Conservation (phyloP, 2,888 invertebrate genomes). For the Drosophila lacicola region DNA sequence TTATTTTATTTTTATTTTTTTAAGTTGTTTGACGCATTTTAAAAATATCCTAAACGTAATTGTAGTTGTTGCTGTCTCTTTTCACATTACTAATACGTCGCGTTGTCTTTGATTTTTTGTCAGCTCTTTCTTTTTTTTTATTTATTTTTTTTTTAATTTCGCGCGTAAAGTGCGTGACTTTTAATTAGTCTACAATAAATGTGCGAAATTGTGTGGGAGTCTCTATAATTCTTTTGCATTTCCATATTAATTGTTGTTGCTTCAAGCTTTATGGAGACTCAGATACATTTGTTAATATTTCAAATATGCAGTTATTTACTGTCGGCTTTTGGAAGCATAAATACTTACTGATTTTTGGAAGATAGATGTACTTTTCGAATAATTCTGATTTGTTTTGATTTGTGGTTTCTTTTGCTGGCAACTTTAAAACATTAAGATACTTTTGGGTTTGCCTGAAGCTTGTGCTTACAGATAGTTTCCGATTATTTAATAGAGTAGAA, state of each 20-base stretch:
- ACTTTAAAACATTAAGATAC: not conserved
- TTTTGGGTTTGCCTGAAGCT: not conserved
- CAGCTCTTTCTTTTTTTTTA: constrained; percentile 14
- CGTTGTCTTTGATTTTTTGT: constrained; percentile 60
- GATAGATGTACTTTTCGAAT: not conserved
- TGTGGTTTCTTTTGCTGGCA: not conserved
- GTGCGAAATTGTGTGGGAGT: constrained; percentile 50
- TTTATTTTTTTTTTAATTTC: constrained; percentile 45
- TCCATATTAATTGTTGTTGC: constrained; percentile 9
- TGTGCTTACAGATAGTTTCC: not conserved
- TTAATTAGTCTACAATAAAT: constrained; percentile 73
- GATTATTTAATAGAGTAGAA: not conserved
- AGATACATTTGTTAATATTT: constrained; percentile 8
- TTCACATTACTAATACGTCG: constrained; percentile 71
- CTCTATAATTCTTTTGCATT: not conserved
- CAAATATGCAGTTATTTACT: constrained; percentile 3
- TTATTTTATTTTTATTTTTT: constrained; percentile 16
- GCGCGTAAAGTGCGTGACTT: constrained; percentile 69
- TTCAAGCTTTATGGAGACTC: not conserved
- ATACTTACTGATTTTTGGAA: not conserved
- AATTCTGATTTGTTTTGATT: not conserved
- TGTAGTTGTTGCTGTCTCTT: constrained; percentile 43
- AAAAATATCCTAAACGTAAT: constrained; percentile 74
- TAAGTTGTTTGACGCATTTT: constrained; percentile 71
- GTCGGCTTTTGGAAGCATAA: not conserved